Percentiles rank a stretch among this genome's conserved stretches.
phyloP scores from a whole-genome alignment of 2,888 invertebrate species.

The Limenitis camilla region DNA sequence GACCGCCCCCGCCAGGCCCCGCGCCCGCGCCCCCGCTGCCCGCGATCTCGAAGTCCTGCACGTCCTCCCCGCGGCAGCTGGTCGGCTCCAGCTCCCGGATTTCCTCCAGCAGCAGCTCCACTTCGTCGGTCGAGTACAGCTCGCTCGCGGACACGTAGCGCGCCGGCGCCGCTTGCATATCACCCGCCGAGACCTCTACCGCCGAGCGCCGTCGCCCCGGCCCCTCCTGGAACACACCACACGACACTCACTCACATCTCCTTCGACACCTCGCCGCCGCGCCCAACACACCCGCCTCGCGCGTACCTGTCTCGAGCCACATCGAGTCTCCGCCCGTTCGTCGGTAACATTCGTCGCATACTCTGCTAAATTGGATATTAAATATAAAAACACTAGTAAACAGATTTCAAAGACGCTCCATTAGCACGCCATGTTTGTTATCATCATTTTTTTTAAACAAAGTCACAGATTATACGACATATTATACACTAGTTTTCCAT shows the following conservation, averaged over 20 bases:
- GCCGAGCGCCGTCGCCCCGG: conserved; percentile 53
- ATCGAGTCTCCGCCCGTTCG: conserved; percentile 40
- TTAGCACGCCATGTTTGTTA: conserved; percentile 66
- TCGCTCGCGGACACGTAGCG: conserved; percentile 73
- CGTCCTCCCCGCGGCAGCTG: conserved; percentile 68
- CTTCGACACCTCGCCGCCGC: too few species aligned
- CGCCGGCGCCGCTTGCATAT: conserved; percentile 70
- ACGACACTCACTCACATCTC: conserved; percentile 28
- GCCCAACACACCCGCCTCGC: neutral
- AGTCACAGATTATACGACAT: neutral
- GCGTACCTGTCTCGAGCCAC: conserved; percentile 47
- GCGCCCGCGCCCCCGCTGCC: conserved; percentile 68
- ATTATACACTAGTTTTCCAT: too few species aligned
- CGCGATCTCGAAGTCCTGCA: conserved; percentile 74
- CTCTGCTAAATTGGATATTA: conserved; percentile 31
- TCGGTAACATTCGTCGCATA: conserved; percentile 52
- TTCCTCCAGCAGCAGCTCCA: conserved; percentile 73
- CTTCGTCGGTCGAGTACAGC: conserved; percentile 72
- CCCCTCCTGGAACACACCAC: conserved; percentile 42
- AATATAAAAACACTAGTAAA: conserved; percentile 39
- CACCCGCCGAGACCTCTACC: conserved; percentile 53
- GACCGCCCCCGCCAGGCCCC: conserved; percentile 52
- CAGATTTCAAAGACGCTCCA: conserved; percentile 48
- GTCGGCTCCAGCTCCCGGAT: conserved; percentile 72
- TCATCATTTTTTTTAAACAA: conserved; percentile 35